Conservation (phyloP, 2,113 vertebrate genomes). For the Odontophorus gujanensis region DNA sequence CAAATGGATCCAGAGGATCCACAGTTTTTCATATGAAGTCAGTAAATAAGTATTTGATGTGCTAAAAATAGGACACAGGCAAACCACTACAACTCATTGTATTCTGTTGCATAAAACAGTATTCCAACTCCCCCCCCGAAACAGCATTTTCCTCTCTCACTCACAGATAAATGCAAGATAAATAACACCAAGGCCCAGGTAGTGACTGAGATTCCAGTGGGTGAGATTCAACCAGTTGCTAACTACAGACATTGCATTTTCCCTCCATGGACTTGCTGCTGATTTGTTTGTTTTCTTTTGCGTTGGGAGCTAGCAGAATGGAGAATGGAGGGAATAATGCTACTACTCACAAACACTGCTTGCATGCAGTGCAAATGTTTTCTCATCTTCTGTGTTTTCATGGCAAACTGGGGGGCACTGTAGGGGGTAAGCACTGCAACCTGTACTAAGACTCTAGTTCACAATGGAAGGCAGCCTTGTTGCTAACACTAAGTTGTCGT, state of each 20-base stretch:
- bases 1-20: not conserved
- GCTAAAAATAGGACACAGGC: not conserved
- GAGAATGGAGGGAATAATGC: too few relatives aligned
- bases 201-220: too few relatives aligned
- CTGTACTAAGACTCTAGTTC: not conserved
- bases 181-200: not conserved
- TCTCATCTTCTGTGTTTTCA: not conserved
- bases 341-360: not conserved
- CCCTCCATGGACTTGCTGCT: not conserved
- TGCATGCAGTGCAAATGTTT: accelerated
- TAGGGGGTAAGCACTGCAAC: accelerated
- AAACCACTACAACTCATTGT: not conserved
- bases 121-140: not conserved
- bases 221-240: not conserved
- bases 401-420: not conserved
- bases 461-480: not conserved
- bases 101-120: not conserved
- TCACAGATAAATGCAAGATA: not conserved
- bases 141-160: not conserved
- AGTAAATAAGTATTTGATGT: not conserved
- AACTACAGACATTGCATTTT: not conserved
- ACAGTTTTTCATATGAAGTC: not conserved
- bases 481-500: accelerated
- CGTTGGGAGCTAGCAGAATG: not conserved
- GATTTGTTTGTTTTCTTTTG: not conserved